phyloP scores from a whole-genome alignment of 2,797 vertebrate genomes.

The Sylvilagus floridanus region DNA sequence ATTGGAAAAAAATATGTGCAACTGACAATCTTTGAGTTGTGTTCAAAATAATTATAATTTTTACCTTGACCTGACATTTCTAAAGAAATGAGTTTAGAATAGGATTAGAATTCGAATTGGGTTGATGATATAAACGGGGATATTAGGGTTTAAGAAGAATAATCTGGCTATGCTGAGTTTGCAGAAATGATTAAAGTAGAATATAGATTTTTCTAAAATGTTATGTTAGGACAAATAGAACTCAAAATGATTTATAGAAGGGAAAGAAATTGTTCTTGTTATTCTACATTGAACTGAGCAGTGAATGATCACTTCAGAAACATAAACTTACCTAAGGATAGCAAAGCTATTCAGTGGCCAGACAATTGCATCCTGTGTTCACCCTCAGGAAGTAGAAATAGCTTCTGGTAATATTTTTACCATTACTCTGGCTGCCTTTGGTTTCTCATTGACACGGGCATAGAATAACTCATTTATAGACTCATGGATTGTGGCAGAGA shows the following conservation, averaged over 20 bases:
- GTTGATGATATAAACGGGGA: not conserved
- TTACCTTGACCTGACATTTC: conserved; percentile 11
- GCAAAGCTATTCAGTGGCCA: conserved; percentile 33
- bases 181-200: not conserved
- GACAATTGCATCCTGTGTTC: not conserved
- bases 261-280: conserved; percentile 57
- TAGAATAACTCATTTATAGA: conserved; percentile 60
- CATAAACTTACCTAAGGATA: conserved; percentile 53
- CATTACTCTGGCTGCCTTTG: conserved; percentile 38
- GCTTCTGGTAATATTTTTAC: conserved; percentile 43
- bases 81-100: conserved; percentile 42
- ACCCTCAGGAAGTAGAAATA: conserved; percentile 18
- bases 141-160: not conserved
- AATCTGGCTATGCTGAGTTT: not conserved
- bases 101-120: not conserved
- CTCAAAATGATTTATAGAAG: not conserved
- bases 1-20: not conserved
- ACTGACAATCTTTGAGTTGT: not conserved
- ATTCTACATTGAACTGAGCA: not conserved
- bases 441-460: conserved; percentile 22
- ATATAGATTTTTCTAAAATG: conserved; percentile 9
- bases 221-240: conserved; percentile 40
- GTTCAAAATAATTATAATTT: conserved; percentile 27
- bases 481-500: conserved; percentile 14
- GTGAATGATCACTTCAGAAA: conserved; percentile 58